Conservation (phyloP, 2,113 vertebrate species). For the Brienomyrus brachyistius region DNA sequence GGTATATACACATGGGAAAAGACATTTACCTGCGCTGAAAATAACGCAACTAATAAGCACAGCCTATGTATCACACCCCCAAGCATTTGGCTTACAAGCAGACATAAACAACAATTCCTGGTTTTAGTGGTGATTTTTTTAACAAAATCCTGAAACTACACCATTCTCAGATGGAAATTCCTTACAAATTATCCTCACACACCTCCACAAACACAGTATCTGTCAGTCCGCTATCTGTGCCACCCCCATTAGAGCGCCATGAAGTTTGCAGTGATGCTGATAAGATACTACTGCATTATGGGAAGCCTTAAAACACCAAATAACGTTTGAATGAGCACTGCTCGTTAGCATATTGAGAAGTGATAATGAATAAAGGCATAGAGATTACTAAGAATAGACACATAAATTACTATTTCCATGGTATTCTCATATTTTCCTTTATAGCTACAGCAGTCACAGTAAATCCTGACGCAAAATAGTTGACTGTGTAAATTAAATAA, state of each 20-base stretch:
- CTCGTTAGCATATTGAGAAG: not conserved
- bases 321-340: not conserved
- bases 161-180: conserved; percentile 8
- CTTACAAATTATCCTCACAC: not conserved
- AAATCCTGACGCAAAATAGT: not conserved
- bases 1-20: conserved; percentile 59
- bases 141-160: conserved; percentile 1
- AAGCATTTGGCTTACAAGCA: conserved; percentile 40
- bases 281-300: not conserved
- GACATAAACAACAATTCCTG: conserved; percentile 36
- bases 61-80: conserved; percentile 49
- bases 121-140: conserved; percentile 2
- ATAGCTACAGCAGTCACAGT: not conserved
- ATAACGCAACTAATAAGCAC: conserved; percentile 56
- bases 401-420: not conserved
- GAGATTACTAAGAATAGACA: not conserved
- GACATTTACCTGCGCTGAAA: conserved; percentile 57
- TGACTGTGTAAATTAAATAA: not conserved
- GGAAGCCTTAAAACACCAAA: not conserved
- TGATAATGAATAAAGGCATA: not conserved
- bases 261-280: not conserved
- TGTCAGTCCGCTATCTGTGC: not conserved
- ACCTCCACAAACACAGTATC: not conserved
- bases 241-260: not conserved
- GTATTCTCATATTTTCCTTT: not conserved